Conservation (phyloP, 2,888 invertebrate genomes). For the Agrochola circellaris region DNA sequence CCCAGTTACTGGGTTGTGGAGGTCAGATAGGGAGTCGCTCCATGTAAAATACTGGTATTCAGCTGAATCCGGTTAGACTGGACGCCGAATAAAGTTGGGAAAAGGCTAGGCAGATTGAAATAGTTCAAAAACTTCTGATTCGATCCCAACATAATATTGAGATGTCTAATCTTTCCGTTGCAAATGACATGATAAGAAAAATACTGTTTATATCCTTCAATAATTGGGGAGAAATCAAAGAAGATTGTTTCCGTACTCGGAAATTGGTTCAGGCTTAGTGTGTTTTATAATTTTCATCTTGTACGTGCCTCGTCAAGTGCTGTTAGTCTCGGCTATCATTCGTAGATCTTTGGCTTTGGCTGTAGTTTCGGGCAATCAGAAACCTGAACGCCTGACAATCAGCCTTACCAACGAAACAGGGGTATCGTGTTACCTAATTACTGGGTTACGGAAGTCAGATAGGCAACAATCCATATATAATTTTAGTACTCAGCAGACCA, state of each 20-base stretch:
- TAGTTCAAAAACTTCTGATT: neutral
- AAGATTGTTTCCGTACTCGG: too few relatives aligned
- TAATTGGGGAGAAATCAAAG: neutral
- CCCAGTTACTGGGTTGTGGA: too few relatives aligned
- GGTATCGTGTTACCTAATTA: neutral
- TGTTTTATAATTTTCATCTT: neutral
- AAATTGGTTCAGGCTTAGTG: neutral
- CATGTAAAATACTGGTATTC: too few relatives aligned
- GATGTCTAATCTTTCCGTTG: neutral
- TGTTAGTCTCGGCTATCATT: neutral
- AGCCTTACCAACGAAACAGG: neutral
- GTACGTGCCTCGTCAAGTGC: too few relatives aligned
- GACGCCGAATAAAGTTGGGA: too few relatives aligned
- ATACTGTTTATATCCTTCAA: neutral
- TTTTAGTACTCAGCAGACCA: neutral
- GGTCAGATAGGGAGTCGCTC: too few relatives aligned
- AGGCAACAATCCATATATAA: too few relatives aligned
- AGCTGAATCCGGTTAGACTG: too few relatives aligned
- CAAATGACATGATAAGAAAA: neutral
- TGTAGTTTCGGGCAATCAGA: neutral
- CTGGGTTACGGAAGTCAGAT: neutral
- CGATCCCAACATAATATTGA: neutral
- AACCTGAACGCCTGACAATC: neutral
- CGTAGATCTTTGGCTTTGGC: too few relatives aligned
- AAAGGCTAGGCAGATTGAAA: too few relatives aligned